Base-by-base conservation (phyloP, 2,888 invertebrate species). In the Bhutanitis thaidina region DNA sequence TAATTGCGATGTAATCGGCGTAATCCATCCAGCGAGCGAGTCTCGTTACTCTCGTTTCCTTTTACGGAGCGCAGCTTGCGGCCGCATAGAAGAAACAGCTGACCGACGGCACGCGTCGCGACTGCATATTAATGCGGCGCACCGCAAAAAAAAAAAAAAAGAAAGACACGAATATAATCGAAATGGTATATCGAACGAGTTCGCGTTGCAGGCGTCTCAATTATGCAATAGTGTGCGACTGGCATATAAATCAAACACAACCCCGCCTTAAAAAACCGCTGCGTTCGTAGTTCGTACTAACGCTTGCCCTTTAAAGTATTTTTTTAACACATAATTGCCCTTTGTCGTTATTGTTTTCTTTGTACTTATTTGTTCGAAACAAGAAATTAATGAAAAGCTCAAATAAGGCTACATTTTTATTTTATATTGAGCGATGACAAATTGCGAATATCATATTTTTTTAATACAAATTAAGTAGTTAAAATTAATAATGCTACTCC, bases 1-100 rank as follows among this genome's bases (percentile, higher is more conserved):
- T 86, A 86, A 87, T 87, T 85, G 85, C 86, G 76, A 80, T 80
- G 85, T 87, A 88, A 89, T 87, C 83, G 79, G 49, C 77, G 87
- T 87, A 88, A 87, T 88, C 83, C 86, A 81, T 83, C 86, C 81
- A 68, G 48, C 56, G 48, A 32, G 54, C 15, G 35, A 27, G 65
- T 20, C 20, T 20, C 20, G 20, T 20, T n/a, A n/a, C n/a, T 13
- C 39, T 14, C 44, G 44, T 38, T 51, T 83, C 87, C 87, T 74
- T 89, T 74, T 83, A 87, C 73, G 88, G 86, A 67, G 71, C 71
- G 81, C 88, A 87, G 87, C 88, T 86, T 85, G 87, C 66, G 70
- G 69, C 69, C 76, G 69, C 80, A 80, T 85, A 85, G 84, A 80
- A 85, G 80, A 84, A 80, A 84, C 88, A 89, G 86, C 88, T 89